Conservation (phyloP, 2,797 vertebrate genomes). For the Onychomys torridus region DNA sequence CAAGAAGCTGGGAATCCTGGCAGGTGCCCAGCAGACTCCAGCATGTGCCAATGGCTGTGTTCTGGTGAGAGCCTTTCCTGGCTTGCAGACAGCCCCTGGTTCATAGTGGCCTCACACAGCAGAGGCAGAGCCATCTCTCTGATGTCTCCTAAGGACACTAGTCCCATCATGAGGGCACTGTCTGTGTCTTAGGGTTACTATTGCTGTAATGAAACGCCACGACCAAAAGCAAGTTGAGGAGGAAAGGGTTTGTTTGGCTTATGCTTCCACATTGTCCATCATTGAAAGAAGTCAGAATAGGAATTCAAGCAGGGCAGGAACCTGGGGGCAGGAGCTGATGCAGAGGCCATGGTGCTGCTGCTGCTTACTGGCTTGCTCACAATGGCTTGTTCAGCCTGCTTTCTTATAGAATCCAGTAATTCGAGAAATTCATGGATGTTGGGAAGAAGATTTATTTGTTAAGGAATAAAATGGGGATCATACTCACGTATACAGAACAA, state of each 20-base stretch:
- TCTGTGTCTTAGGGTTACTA: neutral
- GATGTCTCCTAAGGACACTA: neutral
- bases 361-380: neutral
- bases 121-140: neutral
- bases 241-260: neutral
- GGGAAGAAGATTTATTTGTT: too few relatives aligned
- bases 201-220: neutral
- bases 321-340: neutral
- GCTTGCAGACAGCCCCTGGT: neutral
- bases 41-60: neutral
- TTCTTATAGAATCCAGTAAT: neutral
- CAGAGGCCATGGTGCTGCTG: neutral
- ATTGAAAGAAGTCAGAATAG: neutral
- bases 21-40: neutral
- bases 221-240: neutral
- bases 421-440: too few relatives aligned
- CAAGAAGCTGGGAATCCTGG: neutral
- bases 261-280: neutral
- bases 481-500: too few relatives aligned
- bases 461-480: too few relatives aligned
- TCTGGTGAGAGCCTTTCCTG: neutral
- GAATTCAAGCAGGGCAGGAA: neutral
- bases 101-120: neutral
- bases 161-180: neutral
- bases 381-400: neutral